These are phyloP conservation scores for Gymnoscelis rufifasciata DNA, from an alignment of 2,888 invertebrate species.

Conservation along the genomic window DNA sequence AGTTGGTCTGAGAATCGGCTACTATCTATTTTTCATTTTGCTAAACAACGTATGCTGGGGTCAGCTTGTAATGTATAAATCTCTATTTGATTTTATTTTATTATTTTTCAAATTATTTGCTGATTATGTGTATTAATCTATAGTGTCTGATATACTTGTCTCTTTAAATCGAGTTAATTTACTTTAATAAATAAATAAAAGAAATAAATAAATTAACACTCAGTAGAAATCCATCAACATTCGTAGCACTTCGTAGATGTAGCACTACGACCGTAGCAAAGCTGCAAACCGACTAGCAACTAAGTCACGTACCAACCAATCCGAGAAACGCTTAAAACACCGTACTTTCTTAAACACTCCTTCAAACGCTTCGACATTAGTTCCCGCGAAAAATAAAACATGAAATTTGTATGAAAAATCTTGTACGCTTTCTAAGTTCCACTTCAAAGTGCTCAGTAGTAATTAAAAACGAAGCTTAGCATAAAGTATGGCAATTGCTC, in stretches of 20 bases:
- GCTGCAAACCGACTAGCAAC: neutral
- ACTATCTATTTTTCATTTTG: too few species aligned
- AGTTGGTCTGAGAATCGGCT: too few species aligned
- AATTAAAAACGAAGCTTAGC: constrained; percentile 67
- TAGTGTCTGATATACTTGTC: too few species aligned
- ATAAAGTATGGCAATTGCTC: constrained; percentile 69
- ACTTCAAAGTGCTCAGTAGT: constrained; percentile 58
- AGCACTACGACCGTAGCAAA: neutral
- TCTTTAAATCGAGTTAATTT: too few species aligned
- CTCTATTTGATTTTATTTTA: too few species aligned
- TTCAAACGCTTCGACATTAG: neutral
- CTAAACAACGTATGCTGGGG: too few species aligned
- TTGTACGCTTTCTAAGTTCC: constrained; percentile 39
- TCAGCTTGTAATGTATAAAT: too few species aligned
- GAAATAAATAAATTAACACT: too few species aligned
- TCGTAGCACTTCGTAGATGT: neutral
- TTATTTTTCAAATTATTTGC: too few species aligned
- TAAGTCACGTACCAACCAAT: constrained; percentile 1
- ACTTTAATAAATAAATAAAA: too few species aligned
- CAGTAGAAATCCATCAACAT: too few species aligned
- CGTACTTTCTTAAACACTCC: neutral
- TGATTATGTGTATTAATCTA: too few species aligned
- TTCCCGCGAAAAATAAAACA: constrained; percentile 14
- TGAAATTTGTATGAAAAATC: constrained; percentile 40
- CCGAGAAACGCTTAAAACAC: constrained; percentile 5